phyloP scores from a whole-genome alignment of 2,113 vertebrate species.

The Hystrix brachyura region DNA sequence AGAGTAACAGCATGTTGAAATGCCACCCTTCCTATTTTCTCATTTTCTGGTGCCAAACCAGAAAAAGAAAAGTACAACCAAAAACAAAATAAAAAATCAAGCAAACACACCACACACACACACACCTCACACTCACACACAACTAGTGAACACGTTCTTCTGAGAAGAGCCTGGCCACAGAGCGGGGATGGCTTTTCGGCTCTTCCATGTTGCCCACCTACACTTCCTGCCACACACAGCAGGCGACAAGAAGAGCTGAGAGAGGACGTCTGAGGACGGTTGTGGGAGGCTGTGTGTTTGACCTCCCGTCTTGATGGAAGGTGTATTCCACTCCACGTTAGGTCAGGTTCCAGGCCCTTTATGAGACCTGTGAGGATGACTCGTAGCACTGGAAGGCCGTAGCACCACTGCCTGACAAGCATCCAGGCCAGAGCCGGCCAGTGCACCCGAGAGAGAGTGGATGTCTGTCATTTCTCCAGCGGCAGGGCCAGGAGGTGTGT shows the following conservation, averaged over 20 bases:
- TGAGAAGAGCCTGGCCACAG: not conserved
- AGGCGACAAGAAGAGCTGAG: not conserved
- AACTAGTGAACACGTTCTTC: not conserved
- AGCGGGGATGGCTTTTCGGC: not conserved
- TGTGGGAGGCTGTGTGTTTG: too few relatives aligned
- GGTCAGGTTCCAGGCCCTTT: too few relatives aligned
- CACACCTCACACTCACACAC: not conserved
- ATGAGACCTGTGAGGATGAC: not conserved
- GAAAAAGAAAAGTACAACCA: not conserved
- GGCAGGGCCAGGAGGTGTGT: not conserved
- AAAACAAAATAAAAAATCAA: not conserved
- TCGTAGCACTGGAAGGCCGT: too few relatives aligned
- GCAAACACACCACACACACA: not conserved
- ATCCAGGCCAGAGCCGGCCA: fast-evolving
- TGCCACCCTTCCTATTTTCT: not conserved
- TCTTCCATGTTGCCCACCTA: too few relatives aligned
- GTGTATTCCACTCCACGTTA: fast-evolving
- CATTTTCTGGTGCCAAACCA: not conserved
- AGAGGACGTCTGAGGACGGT: not conserved
- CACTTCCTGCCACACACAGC: not conserved
- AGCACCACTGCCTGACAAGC: not conserved
- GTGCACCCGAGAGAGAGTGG: not conserved
- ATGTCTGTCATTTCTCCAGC: fast-evolving
- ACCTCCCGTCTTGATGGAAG: not conserved
- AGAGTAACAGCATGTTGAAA: not conserved